Conservation (phyloP, 2,888 invertebrate species). For the Doris montereyensis region DNA sequence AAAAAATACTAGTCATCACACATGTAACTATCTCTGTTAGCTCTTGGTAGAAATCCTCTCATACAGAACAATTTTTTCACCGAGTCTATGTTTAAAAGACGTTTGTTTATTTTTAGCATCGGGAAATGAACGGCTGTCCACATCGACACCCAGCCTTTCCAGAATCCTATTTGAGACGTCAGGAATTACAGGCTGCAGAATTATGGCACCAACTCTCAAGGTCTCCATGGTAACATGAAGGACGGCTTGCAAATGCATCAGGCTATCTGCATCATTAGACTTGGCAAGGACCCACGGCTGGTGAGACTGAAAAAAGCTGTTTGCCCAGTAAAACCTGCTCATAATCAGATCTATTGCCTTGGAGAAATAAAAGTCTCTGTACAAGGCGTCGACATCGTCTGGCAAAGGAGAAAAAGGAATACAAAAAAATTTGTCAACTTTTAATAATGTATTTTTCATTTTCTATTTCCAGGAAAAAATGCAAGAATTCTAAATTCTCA, state of each 20-base stretch:
- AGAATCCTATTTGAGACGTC: constrained; percentile 81
- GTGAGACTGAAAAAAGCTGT: constrained; percentile 87
- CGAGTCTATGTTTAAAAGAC: too few relatives aligned
- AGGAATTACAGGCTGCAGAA: constrained; percentile 90
- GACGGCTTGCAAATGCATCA: constrained; percentile 77
- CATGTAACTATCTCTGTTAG: too few relatives aligned
- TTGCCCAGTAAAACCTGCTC: constrained; percentile 83
- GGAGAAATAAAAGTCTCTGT: constrained; percentile 85
- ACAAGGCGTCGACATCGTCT: constrained; percentile 79
- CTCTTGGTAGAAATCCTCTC: too few relatives aligned
- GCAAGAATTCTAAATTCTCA: too few relatives aligned
- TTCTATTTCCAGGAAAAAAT: too few relatives aligned
- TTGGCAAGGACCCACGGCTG: constrained; percentile 92
- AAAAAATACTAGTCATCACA: too few relatives aligned
- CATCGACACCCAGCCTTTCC: constrained; percentile 64
- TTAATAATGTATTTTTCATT: too few relatives aligned
- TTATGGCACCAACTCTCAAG: constrained; percentile 83
- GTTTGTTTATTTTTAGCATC: too few relatives aligned
- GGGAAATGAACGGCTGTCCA: too few relatives aligned
- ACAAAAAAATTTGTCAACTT: too few relatives aligned
- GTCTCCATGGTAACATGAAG: constrained; percentile 89
- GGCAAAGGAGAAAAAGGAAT: too few relatives aligned
- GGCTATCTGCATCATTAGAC: constrained; percentile 74
- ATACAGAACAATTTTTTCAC: too few relatives aligned
- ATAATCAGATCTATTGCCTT: constrained; percentile 86